Percentiles rank a stretch among this genome's conserved stretches.
These are phyloP conservation scores for Propithecus deckenii DNA, from an alignment of 2,797 vertebrate species.

Conservation along the genomic window DNA sequence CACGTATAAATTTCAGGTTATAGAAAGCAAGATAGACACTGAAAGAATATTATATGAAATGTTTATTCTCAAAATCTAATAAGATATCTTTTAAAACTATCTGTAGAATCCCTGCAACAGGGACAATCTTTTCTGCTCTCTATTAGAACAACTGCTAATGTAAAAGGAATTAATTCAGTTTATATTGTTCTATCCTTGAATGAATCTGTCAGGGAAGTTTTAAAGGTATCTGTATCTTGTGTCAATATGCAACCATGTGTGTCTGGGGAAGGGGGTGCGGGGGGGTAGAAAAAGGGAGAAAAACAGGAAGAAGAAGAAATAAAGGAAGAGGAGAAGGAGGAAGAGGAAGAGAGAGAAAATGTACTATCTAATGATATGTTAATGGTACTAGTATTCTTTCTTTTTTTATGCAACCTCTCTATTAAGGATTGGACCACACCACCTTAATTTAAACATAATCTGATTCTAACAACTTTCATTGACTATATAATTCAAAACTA, in stretches of 20 bases:
- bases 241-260: background rate
- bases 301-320: background rate
- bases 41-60: background rate
- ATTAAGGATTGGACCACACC: background rate
- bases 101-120: background rate
- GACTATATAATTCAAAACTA: background rate
- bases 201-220: background rate
- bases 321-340: background rate
- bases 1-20: constrained; percentile 48
- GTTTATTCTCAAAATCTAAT: background rate
- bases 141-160: background rate
- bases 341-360: background rate
- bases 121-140: background rate
- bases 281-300: background rate
- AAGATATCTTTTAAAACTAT: background rate
- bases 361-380: background rate
- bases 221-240: background rate
- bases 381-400: background rate
- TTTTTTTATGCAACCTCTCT: background rate
- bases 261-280: background rate
- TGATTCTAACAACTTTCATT: background rate
- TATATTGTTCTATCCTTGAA: constrained; percentile 15
- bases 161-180: background rate
- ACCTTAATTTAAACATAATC: background rate
- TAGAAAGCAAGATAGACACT: background rate